These are phyloP conservation scores for Anoplius nigerrimus DNA, from an alignment of 2,888 invertebrate species.

Conservation along the genomic window DNA sequence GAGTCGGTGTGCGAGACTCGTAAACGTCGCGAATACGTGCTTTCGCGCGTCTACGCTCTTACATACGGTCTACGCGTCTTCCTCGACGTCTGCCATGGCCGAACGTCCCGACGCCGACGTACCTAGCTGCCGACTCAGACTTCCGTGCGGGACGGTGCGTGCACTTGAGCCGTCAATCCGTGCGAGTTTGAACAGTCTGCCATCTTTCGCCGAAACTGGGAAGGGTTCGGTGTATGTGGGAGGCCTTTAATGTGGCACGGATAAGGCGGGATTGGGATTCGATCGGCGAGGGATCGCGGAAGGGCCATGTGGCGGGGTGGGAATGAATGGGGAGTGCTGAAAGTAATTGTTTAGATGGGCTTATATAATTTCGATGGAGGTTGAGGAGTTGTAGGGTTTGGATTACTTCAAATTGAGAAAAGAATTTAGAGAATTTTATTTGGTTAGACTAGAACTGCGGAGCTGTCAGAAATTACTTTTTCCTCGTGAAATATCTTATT, in stretches of 20 bases:
- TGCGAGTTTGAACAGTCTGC: constrained; percentile 33
- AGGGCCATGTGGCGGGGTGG: background rate
- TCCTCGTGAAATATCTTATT: too few relatives aligned
- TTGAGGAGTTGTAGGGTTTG: too few relatives aligned
- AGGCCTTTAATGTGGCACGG: background rate
- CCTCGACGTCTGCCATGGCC: background rate
- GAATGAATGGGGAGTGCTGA: background rate
- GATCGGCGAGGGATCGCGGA: background rate
- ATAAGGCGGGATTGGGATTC: constrained; percentile 10
- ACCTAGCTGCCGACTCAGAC: constrained; percentile 13
- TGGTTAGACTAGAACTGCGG: too few relatives aligned
- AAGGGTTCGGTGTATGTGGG: constrained; percentile 11
- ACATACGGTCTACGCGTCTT: constrained; percentile 12
- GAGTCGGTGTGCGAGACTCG: constrained; percentile 1
- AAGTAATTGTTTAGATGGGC: too few relatives aligned
- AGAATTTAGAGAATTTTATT: too few relatives aligned
- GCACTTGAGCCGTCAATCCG: constrained; percentile 42
- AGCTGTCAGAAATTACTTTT: too few relatives aligned
- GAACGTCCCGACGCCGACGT: constrained; percentile 16
- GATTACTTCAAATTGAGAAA: too few relatives aligned
- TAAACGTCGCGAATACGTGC: constrained; percentile 1
- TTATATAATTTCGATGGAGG: too few relatives aligned
- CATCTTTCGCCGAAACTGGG: constrained; percentile 6
- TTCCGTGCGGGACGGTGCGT: constrained; percentile 33
- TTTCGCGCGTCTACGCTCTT: constrained; percentile 7